Evolutionary conservation across 2,113 vertebrate species (phyloP).

Genomic region (Pachycephala philippinensis): DNA sequence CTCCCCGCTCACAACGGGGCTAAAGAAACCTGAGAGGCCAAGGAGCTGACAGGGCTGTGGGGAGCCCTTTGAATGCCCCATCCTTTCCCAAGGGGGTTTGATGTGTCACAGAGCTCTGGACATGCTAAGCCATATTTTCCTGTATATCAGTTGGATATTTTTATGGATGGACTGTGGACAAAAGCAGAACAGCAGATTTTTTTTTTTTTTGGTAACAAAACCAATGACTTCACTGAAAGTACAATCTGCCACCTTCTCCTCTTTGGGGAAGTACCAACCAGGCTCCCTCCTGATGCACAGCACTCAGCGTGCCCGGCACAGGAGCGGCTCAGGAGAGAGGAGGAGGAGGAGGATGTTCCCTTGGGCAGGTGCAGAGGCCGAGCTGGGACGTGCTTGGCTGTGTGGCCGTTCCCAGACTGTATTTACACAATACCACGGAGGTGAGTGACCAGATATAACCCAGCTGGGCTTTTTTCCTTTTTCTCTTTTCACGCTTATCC

Average conservation of each 20-base stretch:
- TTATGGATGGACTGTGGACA: background rate
- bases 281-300: background rate
- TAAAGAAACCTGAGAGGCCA: background rate
- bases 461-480: background rate
- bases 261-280: background rate
- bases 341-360: background rate
- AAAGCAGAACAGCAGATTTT: background rate
- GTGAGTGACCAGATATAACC: background rate
- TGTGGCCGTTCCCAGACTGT: rapidly evolving
- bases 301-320: rapidly evolving
- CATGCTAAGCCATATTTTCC: background rate
- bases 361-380: background rate
- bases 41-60: background rate
- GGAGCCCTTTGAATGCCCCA: background rate
- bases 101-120: background rate
- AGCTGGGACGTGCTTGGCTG: rapidly evolving
- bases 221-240: background rate
- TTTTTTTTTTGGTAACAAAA: background rate
- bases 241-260: background rate
- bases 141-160: rapidly evolving
- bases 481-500: background rate
- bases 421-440: background rate
- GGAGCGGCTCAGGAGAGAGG: background rate
- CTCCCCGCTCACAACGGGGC: rapidly evolving
- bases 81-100: background rate